A percentile compares a stretch with the other conserved stretches of the same genome.
Evolutionary conservation across 2,797 vertebrate species (phyloP).

Genomic region (Chelon auratus): DNA sequence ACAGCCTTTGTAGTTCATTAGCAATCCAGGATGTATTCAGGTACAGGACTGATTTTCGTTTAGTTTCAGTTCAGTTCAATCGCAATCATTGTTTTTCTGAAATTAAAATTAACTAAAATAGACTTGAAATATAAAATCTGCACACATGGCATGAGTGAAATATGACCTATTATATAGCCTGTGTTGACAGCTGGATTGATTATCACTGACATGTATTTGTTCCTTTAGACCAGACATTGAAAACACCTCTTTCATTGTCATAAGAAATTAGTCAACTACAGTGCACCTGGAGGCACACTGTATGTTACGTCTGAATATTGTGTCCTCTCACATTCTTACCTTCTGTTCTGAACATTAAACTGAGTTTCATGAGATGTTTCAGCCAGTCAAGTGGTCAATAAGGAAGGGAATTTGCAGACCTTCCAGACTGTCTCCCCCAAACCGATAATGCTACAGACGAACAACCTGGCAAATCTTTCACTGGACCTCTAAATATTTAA

Average conservation of each 20-base stretch:
- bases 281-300: neutral
- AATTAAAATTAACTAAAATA: neutral
- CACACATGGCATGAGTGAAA: neutral
- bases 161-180: neutral
- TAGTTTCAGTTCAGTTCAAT: neutral
- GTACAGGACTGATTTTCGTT: neutral
- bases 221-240: neutral
- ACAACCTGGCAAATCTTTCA: slow-evolving; percentile 74
- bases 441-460: slow-evolving; percentile 56
- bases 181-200: neutral
- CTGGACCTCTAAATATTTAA: slow-evolving; percentile 79
- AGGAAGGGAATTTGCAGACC: slow-evolving; percentile 34
- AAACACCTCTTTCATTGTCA: neutral
- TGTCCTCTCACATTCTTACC: neutral
- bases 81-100: neutral
- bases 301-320: neutral
- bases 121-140: neutral
- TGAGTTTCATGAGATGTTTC: slow-evolving; percentile 34
- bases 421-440: slow-evolving; percentile 26
- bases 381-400: slow-evolving; percentile 20
- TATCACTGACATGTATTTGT: neutral
- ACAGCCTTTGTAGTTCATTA: neutral
- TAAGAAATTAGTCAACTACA: neutral
- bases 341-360: slow-evolving; percentile 24
- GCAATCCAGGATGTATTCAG: neutral